Base-by-base conservation (phyloP, 2,888 invertebrate species). In the Autographa pulchrina region DNA sequence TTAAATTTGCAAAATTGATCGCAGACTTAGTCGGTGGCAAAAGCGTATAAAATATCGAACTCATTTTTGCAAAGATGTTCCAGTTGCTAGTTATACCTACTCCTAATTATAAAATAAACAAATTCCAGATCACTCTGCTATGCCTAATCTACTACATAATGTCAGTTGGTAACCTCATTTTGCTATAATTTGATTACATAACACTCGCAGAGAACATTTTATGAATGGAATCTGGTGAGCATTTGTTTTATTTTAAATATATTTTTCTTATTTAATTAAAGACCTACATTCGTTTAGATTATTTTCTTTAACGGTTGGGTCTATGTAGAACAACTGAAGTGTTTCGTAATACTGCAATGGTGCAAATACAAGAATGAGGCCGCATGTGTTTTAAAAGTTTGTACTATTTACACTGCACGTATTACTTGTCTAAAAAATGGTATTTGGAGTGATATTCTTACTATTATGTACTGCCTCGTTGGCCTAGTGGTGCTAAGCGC, bases 171-270 rank as follows among this genome's bases (percentile, higher is more conserved):
- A 92, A 90, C 92, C 92, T 88, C 88, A 88, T 92, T 84, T 91
- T 81, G 76, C 83, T 83, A 77, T 87, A 89, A 89, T 90, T 90
- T 90, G 90, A 91, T 93, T 93, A 91, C 91, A 90, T 88, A 91
- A 92, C 86, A 80, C 75, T 75, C 81, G 81, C 81, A 78, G 86
- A 85, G 89, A 89, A 89, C 77, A 87, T 91, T 92, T 92, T 92
- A 90, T 92, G 91, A 93, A 92, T 93, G 92, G 85, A 90, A 88
- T 88, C 88, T 87, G 86, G 74, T 76, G 75, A 84, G 86, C 87
- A 86, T 90, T 90, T 89, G 89, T 90, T 89, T 89, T 92, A 84
- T 84, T 89, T 88, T 80, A 72, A 85, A 86, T 83, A 86, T 81
- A 86, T 88, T 87, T 48, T 86, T 89, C 87, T 89, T 85, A 90